Evolutionary conservation across 2,113 vertebrate species (phyloP), one percentile per base, ranked within the genome.

Genomic region (Sylvietta virens): DNA sequence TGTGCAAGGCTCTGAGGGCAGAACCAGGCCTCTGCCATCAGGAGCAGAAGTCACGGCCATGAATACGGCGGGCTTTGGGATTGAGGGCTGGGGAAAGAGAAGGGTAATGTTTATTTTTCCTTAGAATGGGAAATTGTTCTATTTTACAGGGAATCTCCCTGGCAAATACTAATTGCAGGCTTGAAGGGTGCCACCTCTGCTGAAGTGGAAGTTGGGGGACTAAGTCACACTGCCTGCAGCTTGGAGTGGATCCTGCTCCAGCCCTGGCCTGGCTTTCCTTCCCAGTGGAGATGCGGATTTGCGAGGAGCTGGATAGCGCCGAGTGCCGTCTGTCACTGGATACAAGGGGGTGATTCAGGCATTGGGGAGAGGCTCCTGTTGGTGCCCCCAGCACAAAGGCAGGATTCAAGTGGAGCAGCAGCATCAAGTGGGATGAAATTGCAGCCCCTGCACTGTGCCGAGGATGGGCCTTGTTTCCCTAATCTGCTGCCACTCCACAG

Each of bases 401-500:
- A 60, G 48, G 58, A 94, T 83, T 96, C 71, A 96, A 86, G 60
- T 28, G 70, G 53, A 92, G 58, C 40, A 66, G 79, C 66, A 14
- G 4, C 73, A 40, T 48, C n/a, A n/a, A n/a, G n/a, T n/a, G n/a
- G 90, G 82, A 71, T 90, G 81, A 92, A 92, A 96, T 97, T 86
- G 88, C 67, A 78, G 86, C 37, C 30, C 4, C 11, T 42, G 77
- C 30, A 1, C 65, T 53, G 44, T 76, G 72, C 91, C 0, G 4
- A 83, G 67, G 66, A 47, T 0, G 3, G 70, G 64, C 40, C 91
- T 90, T 62, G 48, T 22, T 88, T 86, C 87, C 84, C 54, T 76
- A 11, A 61, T 44, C 78, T 21, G 6, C 67, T 28, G 45, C 50
- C 26, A 27, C 76, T 73, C 67, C 26, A 21, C 42, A 23, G 7